Evolutionary conservation across 1,140 invertebrate species (phyloP).

Genomic region (Caenorhabditis briggsae): DNA sequence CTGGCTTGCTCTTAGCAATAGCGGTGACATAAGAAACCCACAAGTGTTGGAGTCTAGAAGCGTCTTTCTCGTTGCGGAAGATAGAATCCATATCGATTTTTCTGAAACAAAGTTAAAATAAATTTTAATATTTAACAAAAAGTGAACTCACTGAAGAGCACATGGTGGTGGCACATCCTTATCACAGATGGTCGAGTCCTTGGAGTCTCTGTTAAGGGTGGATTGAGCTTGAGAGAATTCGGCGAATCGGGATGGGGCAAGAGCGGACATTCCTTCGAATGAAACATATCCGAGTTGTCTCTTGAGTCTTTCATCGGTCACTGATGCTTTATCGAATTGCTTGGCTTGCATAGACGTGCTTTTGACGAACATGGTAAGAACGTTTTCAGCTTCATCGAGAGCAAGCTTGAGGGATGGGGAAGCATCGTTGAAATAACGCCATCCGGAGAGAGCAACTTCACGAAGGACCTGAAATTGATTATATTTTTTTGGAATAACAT

Average conservation of each 20-base stretch:
- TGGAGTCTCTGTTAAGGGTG: constrained; percentile 31
- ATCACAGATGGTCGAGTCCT: constrained; percentile 62
- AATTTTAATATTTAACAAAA: too few relatives aligned
- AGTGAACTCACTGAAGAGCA: constrained; percentile 60
- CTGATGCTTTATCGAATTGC: constrained; percentile 63
- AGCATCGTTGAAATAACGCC: constrained; percentile 68
- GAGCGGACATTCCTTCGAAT: constrained; percentile 67
- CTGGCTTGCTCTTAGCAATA: constrained; percentile 50
- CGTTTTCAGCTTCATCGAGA: constrained; percentile 67
- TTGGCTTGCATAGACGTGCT: constrained; percentile 67
- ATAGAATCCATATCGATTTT: constrained; percentile 60
- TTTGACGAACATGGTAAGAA: constrained; percentile 60
- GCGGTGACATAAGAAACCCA: constrained; percentile 52
- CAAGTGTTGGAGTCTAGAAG: constrained; percentile 56
- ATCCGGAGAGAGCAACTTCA: constrained; percentile 64
- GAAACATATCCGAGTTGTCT: constrained; percentile 64
- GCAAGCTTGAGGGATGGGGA: constrained; percentile 53
- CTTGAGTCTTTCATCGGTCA: constrained; percentile 59
- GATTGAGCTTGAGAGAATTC: constrained; percentile 61
- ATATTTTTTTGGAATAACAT: background rate
- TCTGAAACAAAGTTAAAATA: constrained; percentile 53
- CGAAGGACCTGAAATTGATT: constrained; percentile 41
- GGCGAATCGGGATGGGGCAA: constrained; percentile 55
- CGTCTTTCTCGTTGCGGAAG: constrained; percentile 62
- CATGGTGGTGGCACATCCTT: constrained; percentile 66